Percentiles rank a stretch among this genome's conserved stretches.
Evolutionary conservation across 2,113 vertebrate species (phyloP).

Genomic region (Myiagra hebetior): DNA sequence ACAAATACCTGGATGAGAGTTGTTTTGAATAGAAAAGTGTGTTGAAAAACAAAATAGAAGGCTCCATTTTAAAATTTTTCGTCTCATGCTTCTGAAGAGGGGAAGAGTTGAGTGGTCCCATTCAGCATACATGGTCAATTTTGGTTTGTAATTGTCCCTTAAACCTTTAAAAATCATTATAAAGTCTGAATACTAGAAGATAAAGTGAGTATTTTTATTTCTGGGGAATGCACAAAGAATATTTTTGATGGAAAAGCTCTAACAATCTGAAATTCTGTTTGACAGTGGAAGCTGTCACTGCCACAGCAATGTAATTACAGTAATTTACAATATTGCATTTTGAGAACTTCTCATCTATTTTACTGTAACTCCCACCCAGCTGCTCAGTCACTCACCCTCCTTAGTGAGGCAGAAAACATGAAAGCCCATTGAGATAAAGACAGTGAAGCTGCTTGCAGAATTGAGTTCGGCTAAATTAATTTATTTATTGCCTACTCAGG

Average conservation of each 20-base stretch:
- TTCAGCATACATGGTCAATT: background rate
- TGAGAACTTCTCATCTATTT: background rate
- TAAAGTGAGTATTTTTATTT: background rate
- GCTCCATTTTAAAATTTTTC: background rate
- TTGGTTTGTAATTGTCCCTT: background rate
- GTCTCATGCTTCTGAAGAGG: background rate
- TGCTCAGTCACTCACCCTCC: background rate
- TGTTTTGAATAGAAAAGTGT: background rate
- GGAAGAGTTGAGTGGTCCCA: background rate
- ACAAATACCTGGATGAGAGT: background rate
- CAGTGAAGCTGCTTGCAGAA: background rate
- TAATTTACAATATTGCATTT: background rate
- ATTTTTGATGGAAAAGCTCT: background rate
- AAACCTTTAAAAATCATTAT: background rate
- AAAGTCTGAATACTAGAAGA: background rate
- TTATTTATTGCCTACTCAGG: background rate
- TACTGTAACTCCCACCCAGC: background rate
- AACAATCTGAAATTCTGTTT: background rate
- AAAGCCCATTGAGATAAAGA: background rate
- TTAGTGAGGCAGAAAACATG: background rate
- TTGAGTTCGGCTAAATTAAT: background rate
- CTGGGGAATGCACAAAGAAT: background rate
- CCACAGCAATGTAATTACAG: background rate
- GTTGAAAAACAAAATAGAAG: background rate
- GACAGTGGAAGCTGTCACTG: background rate